Evolutionary conservation across 2,113 vertebrate genomes (phyloP).

Genomic region (Geococcyx californianus): DNA sequence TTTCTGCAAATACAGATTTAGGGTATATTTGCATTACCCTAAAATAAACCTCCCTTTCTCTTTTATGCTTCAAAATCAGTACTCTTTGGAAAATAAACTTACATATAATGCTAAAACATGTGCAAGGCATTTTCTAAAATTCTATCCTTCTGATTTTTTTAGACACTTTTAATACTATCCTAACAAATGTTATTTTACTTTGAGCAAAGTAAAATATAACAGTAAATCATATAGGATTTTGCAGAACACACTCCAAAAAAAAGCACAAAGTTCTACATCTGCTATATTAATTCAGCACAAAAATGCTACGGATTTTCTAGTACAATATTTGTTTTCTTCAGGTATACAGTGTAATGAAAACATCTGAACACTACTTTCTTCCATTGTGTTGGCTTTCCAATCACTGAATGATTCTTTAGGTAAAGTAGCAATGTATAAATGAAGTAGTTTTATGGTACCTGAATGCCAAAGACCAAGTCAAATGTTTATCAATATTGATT

Average conservation of each 20-base stretch:
- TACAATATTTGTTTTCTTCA: neutral
- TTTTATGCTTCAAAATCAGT: neutral
- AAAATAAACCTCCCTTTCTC: neutral
- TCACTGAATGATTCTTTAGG: neutral
- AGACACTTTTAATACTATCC: neutral
- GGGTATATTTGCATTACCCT: neutral
- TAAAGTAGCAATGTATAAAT: neutral
- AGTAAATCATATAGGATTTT: neutral
- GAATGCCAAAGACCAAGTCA: neutral
- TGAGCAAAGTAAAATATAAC: neutral
- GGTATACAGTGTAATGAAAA: neutral
- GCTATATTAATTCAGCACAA: neutral
- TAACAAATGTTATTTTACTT: neutral
- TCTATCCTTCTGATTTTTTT: neutral
- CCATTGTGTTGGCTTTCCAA: neutral
- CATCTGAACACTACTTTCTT: neutral
- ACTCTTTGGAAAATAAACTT: neutral
- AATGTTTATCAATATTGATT: neutral
- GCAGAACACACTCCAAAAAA: neutral
- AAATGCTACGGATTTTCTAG: neutral
- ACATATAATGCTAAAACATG: neutral
- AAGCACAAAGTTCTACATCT: neutral
- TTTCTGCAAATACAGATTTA: neutral
- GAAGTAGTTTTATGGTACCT: neutral
- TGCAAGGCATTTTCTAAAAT: neutral